Evolutionary conservation across 2,888 invertebrate genomes (phyloP).

Genomic region (Campaea margaritaria): DNA sequence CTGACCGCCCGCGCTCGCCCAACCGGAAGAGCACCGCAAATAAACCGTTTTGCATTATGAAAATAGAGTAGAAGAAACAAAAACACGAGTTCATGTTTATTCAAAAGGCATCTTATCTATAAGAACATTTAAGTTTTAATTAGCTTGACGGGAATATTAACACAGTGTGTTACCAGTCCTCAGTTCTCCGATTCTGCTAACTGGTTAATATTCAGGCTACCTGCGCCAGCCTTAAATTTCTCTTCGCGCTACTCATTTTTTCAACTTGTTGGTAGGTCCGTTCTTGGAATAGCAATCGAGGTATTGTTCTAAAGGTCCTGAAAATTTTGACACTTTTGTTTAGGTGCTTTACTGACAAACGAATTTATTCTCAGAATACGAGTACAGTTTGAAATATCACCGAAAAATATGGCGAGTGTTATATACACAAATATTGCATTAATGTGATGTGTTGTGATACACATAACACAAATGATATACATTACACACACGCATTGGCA

Average conservation of each 20-base stretch:
- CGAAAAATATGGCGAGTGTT: too few relatives aligned
- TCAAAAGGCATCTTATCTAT: slow-evolving; percentile 50
- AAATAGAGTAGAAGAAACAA: slow-evolving; percentile 69
- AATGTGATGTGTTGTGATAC: too few relatives aligned
- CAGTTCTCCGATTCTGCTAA: neutral
- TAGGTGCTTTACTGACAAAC: too few relatives aligned
- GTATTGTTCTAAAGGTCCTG: slow-evolving; percentile 25
- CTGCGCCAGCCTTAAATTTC: neutral
- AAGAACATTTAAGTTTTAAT: slow-evolving; percentile 57
- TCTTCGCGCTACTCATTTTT: slow-evolving; percentile 8
- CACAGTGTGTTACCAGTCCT: too few relatives aligned
- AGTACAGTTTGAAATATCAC: too few relatives aligned
- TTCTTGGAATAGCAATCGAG: slow-evolving; percentile 31
- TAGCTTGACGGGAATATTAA: slow-evolving; percentile 41
- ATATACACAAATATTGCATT: too few relatives aligned
- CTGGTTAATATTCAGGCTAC: slow-evolving; percentile 22
- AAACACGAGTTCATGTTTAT: slow-evolving; percentile 58
- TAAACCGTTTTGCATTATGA: slow-evolving; percentile 73
- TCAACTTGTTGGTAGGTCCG: slow-evolving; percentile 12
- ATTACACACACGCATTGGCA: too few relatives aligned
- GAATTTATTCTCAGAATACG: too few relatives aligned
- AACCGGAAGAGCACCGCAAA: slow-evolving; percentile 69
- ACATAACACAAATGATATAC: too few relatives aligned
- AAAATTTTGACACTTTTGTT: slow-evolving; percentile 15
- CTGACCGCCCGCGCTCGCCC: slow-evolving; percentile 42